Base-by-base conservation (phyloP, 2,888 invertebrate species). In the Cosmia pyralina region DNA sequence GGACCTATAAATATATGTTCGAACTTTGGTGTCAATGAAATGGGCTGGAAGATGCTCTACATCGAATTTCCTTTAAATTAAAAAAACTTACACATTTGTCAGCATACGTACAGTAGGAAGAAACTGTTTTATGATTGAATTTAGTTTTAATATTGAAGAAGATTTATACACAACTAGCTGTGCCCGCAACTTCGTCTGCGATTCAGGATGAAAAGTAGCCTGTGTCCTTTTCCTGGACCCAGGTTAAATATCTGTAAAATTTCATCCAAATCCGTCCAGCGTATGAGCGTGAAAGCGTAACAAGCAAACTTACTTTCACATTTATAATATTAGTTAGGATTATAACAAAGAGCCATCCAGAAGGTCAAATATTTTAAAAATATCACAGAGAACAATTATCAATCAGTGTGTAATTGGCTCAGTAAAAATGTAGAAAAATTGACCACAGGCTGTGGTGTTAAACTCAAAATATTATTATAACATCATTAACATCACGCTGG, bases 1-100 rank as follows among this genome's bases (percentile, higher is more conserved):
- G 85, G 82, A 92, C 92, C 94, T 94, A 95, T 95, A 94, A 94
- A 94, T 93, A 93, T 93, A 93, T 90, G 91, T 95, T 94, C 92
- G 92, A 94, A 94, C 92, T 91, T 91, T 89, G 89, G 83, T 86
- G 84, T 84, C 81, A 87, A 86, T 88, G 90, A 82, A 82, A 83
- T 57, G 84, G 64, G 59, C 5, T 53, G 86, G 62, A 91, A 82
- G 85, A 70, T 91, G 90, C 95, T 95, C 93, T 92, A 92, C 91
- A 83, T 84, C 13, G 34, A 53, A 70, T 73, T 64, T 74, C 17
- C 2, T 52, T 13, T 1, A 44, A 64, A 52, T 17, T n/a, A 41
- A 1, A 55, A 8, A 4, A 38, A 38, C 38, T 38, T 15, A 38
- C 10, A 0, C 15, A 19, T 48, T 57, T 19, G 19, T 48, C 8